A percentile compares a stretch with the other conserved stretches of the same genome.
phyloP scores from a whole-genome alignment of 2,113 vertebrate genomes.

The Capricornis sumatraensis region DNA sequence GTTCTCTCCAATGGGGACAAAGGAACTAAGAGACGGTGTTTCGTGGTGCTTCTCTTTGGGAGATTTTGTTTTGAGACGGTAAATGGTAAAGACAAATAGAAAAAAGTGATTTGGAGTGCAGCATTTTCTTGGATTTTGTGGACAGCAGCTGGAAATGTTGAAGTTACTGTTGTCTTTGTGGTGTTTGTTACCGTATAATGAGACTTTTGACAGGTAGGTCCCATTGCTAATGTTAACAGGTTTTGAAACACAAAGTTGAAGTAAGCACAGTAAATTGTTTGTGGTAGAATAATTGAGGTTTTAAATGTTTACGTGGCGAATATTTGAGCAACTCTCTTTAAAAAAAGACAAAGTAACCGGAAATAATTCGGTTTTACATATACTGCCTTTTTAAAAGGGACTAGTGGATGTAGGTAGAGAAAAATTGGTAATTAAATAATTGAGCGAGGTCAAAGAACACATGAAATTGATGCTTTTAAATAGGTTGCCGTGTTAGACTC shows the following conservation, averaged over 20 bases:
- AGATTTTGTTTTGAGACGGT: not conserved
- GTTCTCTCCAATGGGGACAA: slow-evolving; percentile 53
- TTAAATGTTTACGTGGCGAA: not conserved
- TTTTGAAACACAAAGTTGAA: slow-evolving; percentile 36
- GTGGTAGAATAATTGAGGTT: not conserved
- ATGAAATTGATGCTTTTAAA: not conserved
- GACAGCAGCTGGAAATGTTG: not conserved
- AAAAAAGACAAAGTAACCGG: not conserved
- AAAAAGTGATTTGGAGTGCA: not conserved
- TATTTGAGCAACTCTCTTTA: not conserved
- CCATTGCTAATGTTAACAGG: slow-evolving; percentile 37
- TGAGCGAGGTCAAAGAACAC: not conserved
- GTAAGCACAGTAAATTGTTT: not conserved
- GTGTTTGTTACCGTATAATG: not conserved
- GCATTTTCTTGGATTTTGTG: not conserved
- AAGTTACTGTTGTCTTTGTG: slow-evolving; percentile 39
- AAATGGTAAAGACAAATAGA: not conserved
- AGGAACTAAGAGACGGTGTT: slow-evolving; percentile 5
- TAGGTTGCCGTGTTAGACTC: not conserved
- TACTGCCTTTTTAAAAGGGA: not conserved
- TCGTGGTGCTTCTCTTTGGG: not conserved
- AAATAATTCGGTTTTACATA: not conserved
- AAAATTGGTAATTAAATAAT: not conserved
- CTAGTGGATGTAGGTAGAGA: not conserved
- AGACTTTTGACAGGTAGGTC: slow-evolving; percentile 65